Percentiles rank a stretch among this genome's conserved stretches.
Conservation (phyloP, 2,113 vertebrate species). For the Rynchops niger region DNA sequence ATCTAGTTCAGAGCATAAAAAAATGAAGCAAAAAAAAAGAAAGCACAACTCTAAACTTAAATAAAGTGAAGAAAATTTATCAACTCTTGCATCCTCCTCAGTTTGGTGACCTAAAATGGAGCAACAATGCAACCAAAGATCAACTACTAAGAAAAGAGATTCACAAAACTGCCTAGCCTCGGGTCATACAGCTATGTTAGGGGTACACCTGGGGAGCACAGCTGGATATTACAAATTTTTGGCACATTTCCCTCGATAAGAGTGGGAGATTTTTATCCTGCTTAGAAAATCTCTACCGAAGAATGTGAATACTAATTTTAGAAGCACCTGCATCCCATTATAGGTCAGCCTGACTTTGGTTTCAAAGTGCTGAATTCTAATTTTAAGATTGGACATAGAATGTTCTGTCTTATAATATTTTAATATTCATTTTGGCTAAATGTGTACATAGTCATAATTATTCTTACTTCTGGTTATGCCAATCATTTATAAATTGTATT, state of each 20-base stretch:
- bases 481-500: background rate
- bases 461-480: background rate
- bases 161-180: background rate
- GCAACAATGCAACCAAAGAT: background rate
- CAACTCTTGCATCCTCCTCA: background rate
- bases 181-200: background rate
- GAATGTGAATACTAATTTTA: background rate
- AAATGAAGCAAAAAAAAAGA: background rate
- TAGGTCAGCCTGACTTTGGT: background rate
- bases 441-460: background rate
- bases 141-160: background rate
- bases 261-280: background rate
- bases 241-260: background rate
- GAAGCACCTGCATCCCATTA: background rate
- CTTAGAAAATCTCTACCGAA: conserved; percentile 1
- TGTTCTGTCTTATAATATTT: background rate
- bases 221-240: background rate
- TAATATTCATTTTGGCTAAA: background rate
- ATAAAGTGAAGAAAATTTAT: background rate
- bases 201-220: background rate
- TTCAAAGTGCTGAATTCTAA: background rate
- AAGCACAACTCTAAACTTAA: background rate
- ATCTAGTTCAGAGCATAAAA: background rate
- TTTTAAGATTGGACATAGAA: background rate
- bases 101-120: background rate